Base-by-base conservation (phyloP, 1,140 invertebrate genomes). In the Drosophila bifasciata region DNA sequence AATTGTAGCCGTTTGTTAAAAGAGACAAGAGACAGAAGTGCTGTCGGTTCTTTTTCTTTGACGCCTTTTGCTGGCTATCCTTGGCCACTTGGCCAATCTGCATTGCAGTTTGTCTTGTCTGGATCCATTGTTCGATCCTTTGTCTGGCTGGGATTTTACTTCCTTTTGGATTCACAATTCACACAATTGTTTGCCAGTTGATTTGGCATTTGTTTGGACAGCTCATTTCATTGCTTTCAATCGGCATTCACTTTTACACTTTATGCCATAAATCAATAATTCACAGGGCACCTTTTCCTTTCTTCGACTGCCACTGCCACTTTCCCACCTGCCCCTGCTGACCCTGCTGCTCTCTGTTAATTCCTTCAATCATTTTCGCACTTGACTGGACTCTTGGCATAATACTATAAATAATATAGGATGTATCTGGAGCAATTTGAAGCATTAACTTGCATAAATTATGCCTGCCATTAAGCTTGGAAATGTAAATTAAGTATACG, bases 111-210 rank as follows among this genome's bases (percentile, higher is more conserved):
- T 21, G 19, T 21, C 19, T 68, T 68, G 43, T 46, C 62, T 68
- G 64, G 3, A 55, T 68, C 28, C 36, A 46, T 68, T 68, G 66
- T 68, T 67, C 50, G 66, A n/a, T n/a, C 32, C 64, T 68, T 68
- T 68, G 62, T 68, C 50, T 21, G 36, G 36, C 50, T 21, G 36
- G 36, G 21, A 36, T 63, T 46, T 55, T 46, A 17, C 62, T 25
- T 21, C 41, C 49, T 56, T 68, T 67, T 32, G 28, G 66, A 68
- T 56, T 68, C 17, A 21, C 19, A 21, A 23, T n/a, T n/a, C n/a
- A n/a, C 43, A 36, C 11, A 53, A 56, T 68, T 67, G 66, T 68
- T 48, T 68, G 48, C 66, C 5, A 23, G 62, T 50, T 67, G 66
- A 68, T 68, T 68, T 68, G 41, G 50, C 50, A 39, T 40, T 68